These are phyloP conservation scores for Gallinago media DNA, from an alignment of 2,113 vertebrate genomes.

Conservation along the genomic window DNA sequence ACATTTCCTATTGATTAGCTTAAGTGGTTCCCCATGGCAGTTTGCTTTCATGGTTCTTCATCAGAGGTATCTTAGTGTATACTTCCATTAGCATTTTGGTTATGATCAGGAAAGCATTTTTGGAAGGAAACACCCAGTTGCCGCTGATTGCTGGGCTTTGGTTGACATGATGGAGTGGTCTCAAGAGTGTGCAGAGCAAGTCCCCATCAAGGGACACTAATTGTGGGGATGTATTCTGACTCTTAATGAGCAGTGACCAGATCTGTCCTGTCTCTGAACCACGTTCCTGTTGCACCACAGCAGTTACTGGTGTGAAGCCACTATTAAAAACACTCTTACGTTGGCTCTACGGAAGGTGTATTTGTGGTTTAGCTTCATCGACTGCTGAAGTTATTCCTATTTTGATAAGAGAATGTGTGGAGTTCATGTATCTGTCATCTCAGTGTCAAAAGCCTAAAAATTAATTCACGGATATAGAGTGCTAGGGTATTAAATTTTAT, in stretches of 20 bases:
- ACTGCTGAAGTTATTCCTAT: neutral
- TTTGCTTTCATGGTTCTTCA: neutral
- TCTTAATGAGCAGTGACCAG: neutral
- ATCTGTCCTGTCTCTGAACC: neutral
- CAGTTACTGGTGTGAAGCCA: neutral
- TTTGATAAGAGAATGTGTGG: neutral
- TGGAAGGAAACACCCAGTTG: neutral
- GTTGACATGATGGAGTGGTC: neutral
- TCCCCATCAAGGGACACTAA: neutral
- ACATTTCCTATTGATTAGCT: neutral
- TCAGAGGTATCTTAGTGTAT: neutral
- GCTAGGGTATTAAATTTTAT: neutral
- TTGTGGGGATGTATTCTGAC: neutral
- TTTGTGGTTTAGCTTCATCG: neutral
- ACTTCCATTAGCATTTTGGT: neutral
- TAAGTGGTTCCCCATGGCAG: neutral
- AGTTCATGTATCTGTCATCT: neutral
- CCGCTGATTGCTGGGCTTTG: neutral
- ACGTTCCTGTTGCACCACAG: neutral
- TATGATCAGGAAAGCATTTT: neutral
- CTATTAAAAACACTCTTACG: fast-evolving
- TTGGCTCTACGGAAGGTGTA: neutral
- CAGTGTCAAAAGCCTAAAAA: neutral
- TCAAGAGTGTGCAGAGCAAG: neutral
- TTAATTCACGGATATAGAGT: neutral